phyloP scores from a whole-genome alignment of 2,888 invertebrate species.

The Hoplodrina blanda region DNA sequence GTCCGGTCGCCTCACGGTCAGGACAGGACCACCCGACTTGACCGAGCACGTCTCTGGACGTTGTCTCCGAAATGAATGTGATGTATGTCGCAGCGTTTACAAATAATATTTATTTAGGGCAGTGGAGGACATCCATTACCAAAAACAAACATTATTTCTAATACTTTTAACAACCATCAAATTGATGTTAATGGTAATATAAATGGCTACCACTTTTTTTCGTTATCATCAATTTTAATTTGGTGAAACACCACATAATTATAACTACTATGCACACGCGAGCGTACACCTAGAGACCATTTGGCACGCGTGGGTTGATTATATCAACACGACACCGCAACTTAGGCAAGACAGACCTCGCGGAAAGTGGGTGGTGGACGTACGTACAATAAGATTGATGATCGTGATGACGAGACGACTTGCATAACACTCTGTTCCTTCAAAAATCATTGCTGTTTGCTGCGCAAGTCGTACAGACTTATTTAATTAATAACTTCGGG shows the following conservation, averaged over 20 bases:
- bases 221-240: conserved; percentile 57
- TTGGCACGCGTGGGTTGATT: conserved; percentile 34
- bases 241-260: conserved; percentile 46
- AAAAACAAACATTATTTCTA: conserved; percentile 15
- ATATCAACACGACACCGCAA: conserved; percentile 32
- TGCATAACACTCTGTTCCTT: background rate
- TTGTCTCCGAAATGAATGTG: background rate
- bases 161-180: conserved; percentile 29
- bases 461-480: conserved; percentile 1
- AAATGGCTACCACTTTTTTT: conserved; percentile 30
- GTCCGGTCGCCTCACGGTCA: conserved; percentile 34
- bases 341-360: conserved; percentile 22
- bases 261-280: conserved; percentile 26
- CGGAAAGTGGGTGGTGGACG: conserved; percentile 14
- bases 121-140: conserved; percentile 2
- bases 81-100: background rate
- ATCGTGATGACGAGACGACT: conserved; percentile 29
- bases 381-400: conserved; percentile 35
- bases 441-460: conserved; percentile 14
- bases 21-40: conserved; percentile 21
- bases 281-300: conserved; percentile 22
- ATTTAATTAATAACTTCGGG: conserved; percentile 33
- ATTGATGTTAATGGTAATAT: conserved; percentile 36
- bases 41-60: background rate
- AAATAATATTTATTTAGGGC: conserved; percentile 3